Conservation (phyloP, 30 jellyfish, hydroid and myxozoan genomes). For the Rhopilema esculentum region DNA sequence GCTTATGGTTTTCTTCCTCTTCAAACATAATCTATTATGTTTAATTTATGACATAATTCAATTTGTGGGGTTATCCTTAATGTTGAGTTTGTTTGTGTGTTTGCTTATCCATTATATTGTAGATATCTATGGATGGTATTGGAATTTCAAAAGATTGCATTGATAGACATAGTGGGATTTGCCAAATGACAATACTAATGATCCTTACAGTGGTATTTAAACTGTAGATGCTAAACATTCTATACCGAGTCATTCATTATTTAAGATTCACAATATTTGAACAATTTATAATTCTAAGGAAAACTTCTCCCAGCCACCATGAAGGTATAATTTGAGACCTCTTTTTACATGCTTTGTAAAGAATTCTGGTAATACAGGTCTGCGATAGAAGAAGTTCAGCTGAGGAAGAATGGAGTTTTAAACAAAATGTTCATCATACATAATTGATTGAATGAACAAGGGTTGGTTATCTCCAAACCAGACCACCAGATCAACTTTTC, state of each 20-base stretch:
- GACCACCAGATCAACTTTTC: slow-evolving; percentile 13
- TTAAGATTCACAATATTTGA: too few relatives aligned
- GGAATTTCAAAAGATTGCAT: too few relatives aligned
- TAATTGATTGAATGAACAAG: neutral
- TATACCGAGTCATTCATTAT: neutral
- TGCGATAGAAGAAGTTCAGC: neutral
- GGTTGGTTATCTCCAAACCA: neutral
- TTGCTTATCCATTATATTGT: neutral
- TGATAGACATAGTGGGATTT: too few relatives aligned
- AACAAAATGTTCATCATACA: neutral
- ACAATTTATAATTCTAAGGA: neutral
- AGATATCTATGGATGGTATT: neutral
- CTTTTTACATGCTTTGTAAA: neutral
- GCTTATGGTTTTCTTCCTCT: neutral
- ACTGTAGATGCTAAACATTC: too few relatives aligned
- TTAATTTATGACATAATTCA: neutral
- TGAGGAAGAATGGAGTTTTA: neutral
- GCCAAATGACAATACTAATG: neutral
- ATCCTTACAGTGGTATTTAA: neutral
- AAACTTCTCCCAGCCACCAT: slow-evolving; percentile 22
- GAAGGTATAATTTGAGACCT: slow-evolving; percentile 14
- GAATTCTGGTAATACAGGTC: slow-evolving; percentile 14
- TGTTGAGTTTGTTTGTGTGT: neutral
- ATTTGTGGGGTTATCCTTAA: neutral
- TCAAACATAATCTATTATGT: neutral